Base-by-base conservation (phyloP, 2,113 vertebrate genomes). In the Hydrolagus affinis region DNA sequence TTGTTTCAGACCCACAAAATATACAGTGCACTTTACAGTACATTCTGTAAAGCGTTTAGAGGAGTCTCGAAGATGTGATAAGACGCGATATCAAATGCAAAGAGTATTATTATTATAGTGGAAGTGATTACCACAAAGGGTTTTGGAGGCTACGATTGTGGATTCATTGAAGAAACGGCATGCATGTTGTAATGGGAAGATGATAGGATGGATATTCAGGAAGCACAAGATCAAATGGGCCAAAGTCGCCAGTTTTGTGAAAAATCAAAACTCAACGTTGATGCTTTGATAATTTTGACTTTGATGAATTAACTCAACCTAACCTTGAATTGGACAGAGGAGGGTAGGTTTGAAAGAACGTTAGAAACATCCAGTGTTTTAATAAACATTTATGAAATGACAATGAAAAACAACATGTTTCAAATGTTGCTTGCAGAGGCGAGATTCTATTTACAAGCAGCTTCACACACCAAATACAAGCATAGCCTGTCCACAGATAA, bases 401-500 rank as follows among this genome's bases (percentile, higher is more conserved):
- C 60, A 83, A 12, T 30, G 62, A 17, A 64, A 83, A 62, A 14
- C 4, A 83, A 30, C 62, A 83, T 15, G 66, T 83, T 8, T 83
- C 30, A 25, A 80, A 80, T 30, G 28, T 80, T 66, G 17, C 14
- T 19, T 19, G 6, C 14, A 3, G 12, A 10, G n/a, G 25, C 14
- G 15, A 66, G 30, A 83, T 15, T n/a, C n/a, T 66, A 17, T 66
- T 66, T 64, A 83, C 59, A 25, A 0, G 12, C 76, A 78, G 11
- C 12, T 44, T 74, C 72, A 44, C 21, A 8, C n/a, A n/a, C 4
- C 3, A 60, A 76, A 9, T n/a, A 57, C 19, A 25, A 30, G 30
- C 3, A 17, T 83, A n/a, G 32, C 60, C 30, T 66, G 77, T 30
- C 66, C 77, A 83, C 62, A 60, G 77, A 83, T 64, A 62, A 83